Base-by-base conservation (phyloP, 2,113 vertebrate species). In the Dryoscopus gambensis region DNA sequence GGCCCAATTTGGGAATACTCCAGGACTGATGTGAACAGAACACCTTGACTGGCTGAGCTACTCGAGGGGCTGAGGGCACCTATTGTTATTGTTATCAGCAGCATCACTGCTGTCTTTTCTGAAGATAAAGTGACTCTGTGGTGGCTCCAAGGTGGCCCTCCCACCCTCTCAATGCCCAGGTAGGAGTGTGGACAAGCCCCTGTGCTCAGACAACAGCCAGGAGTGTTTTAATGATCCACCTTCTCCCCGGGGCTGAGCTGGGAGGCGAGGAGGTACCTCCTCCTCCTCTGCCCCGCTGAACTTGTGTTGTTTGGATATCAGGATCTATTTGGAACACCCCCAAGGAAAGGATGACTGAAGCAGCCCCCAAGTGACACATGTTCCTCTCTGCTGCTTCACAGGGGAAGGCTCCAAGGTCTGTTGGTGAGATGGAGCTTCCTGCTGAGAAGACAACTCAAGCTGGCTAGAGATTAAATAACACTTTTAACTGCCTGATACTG, bases 401-500 rank as follows among this genome's bases (percentile, higher is more conserved):
- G 59, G 22, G 44, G 76, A 86, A 78, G 52, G 76, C 80, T 87
- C 80, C n/a, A 17, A 53, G 69, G 49, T 59, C 79, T 84, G 73
- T 30, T 88, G 88, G 90, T 93, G 92, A 90, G 90, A 94, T 68
- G 0, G 11, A 85, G 70, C 79, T 67, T 77, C 75, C 90, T 88
- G 75, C 71, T 81, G 87, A 74, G 90, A 55, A 57, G 86, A 87
- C 91, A 84, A 39, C 82, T 94, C 30, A 31, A 59, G 82, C 60
- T 96, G 93, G 93, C 84, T 47, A 5, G 88, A 96, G 90, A 96
- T 96, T 65, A 97, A 95, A 95, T 60, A 87, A 69, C 24, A 28
- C 59, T 95, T 92, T 85, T 88, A 95, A 90, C 78, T 77, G 79
- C 71, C 78, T 90, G 91, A 73, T 49, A 87, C 56, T 95, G 84